A percentile compares a stretch with the other conserved stretches of the same genome.
phyloP scores from a whole-genome alignment of 2,888 invertebrate genomes.

The Nyleta sp. region DNA sequence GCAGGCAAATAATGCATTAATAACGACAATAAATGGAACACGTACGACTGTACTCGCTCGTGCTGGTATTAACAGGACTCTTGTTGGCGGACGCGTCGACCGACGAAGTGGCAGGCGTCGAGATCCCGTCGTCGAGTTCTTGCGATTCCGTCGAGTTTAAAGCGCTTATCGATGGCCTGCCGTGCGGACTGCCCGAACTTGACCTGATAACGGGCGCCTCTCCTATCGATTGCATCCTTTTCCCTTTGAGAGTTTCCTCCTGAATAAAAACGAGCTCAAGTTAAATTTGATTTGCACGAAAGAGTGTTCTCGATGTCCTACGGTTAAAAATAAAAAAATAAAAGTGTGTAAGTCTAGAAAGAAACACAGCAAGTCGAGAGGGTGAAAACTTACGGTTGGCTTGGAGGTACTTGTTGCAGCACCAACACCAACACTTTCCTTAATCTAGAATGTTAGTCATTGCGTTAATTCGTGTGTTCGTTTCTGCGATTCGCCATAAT shows the following conservation, averaged over 20 bases:
- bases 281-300: neutral
- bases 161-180: constrained; percentile 76
- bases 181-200: constrained; percentile 73
- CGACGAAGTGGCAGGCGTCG: constrained; percentile 68
- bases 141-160: constrained; percentile 74
- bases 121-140: constrained; percentile 75
- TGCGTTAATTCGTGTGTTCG: neutral
- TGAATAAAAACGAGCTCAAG: constrained; percentile 47
- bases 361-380: neutral
- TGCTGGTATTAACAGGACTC: constrained; percentile 74
- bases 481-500: neutral
- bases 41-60: constrained; percentile 70
- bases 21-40: no score
- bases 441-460: constrained; percentile 75
- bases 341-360: no score
- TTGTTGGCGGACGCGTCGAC: constrained; percentile 72
- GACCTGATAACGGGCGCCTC: constrained; percentile 73
- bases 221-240: constrained; percentile 76
- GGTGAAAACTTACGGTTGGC: constrained; percentile 77
- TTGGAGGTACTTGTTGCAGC: constrained; percentile 79
- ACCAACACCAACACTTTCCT: constrained; percentile 76
- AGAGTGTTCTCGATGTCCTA: no score
- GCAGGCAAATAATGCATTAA: no score
- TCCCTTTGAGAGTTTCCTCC: constrained; percentile 76
- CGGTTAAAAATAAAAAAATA: no score